Conservation (phyloP, 1,140 invertebrate genomes). For the Pogonomyrmex barbatus region DNA sequence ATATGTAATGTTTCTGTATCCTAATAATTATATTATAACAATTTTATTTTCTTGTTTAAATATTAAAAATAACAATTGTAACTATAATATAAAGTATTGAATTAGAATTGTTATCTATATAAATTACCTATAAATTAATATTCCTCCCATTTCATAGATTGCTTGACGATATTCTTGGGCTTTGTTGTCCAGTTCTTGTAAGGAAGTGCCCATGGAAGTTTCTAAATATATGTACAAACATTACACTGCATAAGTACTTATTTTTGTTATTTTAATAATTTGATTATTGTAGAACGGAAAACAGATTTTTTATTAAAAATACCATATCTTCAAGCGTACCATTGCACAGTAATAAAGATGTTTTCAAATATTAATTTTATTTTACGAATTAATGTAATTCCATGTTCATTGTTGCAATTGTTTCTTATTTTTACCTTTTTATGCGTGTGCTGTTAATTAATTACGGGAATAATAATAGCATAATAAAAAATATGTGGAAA, state of each 20-base stretch:
- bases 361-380: too few species aligned
- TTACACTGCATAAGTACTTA: not conserved
- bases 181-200: constrained; percentile 86
- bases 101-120: not conserved
- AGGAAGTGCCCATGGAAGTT: constrained; percentile 92
- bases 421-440: too few species aligned
- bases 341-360: not conserved
- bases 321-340: not conserved
- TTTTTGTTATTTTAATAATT: not conserved
- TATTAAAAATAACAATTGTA: not conserved
- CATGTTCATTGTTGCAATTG: too few species aligned
- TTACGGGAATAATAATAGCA: too few species aligned
- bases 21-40: not conserved
- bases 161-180: constrained; percentile 89
- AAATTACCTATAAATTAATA: constrained; percentile 71
- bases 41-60: not conserved
- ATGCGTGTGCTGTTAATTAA: too few species aligned
- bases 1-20: not conserved
- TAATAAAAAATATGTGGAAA: too few species aligned
- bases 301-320: not conserved
- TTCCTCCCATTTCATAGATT: constrained; percentile 81
- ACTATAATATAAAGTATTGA: not conserved
- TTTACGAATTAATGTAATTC: too few species aligned
- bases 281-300: not conserved
- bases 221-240: constrained; percentile 85